Base-by-base conservation (phyloP, 2,113 vertebrate species). In the Malurus elegans region DNA sequence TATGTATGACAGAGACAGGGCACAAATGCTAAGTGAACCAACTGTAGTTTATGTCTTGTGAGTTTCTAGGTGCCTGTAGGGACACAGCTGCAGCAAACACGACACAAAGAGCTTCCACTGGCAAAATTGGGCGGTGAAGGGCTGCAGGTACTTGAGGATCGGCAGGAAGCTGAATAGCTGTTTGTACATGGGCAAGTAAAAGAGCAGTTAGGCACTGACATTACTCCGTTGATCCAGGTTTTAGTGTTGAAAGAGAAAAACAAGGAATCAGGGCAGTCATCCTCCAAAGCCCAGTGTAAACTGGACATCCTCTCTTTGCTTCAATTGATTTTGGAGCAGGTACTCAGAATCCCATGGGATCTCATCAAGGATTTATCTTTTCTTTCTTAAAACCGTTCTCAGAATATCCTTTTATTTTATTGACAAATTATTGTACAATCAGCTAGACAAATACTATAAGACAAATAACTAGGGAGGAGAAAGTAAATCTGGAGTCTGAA, bases 231-330 rank as follows among this genome's bases (percentile, higher is more conserved):
- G 60, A 61, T 86, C 14, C 36, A 83, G 24, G 9, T 80, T 70
- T 67, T 65, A 88, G 16, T 64, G 18, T 71, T 71, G 31, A 76
- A 79, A 90, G 15, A 90, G 69, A 78, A 78, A 56, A 84, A 65
- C 26, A 53, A n/a, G 24, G 29, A 93, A 90, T 42, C 42, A 23
- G 9, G 32, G 32, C 18, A 76, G 56, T 40, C 34, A 61, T 31
- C 36, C 42, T 90, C 45, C 75, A 82, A 79, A 75, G 21, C 31
- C 73, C 90, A 69, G 11, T 13, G 29, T 34, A n/a, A 75, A 10
- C 12, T 17, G 26, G 61, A 67, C 32, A 28, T 6, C 50, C 10
- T 32, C 23, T 56, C 36, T 53, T 81, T 44, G 40, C 24, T 69
- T 88, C 31, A 16, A 23, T 0, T 47, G 17, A 78, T 42, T 76